phyloP scores from a whole-genome alignment of 2,113 vertebrate genomes.

The Xenus cinereus region DNA sequence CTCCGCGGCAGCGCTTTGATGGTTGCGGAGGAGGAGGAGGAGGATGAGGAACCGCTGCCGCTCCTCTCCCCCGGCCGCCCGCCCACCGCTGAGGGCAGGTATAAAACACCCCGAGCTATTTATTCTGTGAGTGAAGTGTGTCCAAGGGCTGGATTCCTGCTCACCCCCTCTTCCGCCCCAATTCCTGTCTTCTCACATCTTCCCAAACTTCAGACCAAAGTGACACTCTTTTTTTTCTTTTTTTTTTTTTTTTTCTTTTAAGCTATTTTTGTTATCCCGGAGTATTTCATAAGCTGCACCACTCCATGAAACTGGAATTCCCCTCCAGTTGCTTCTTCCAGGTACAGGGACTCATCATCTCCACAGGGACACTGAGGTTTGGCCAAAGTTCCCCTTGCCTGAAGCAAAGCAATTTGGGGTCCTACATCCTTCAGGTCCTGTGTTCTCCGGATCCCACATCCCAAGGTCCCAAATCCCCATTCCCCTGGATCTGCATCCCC shows the following conservation, averaged over 20 bases:
- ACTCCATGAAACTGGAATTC: not conserved
- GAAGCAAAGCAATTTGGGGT: not conserved
- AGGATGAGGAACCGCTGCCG: not conserved
- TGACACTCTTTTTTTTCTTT: not conserved
- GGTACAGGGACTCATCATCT: fast-evolving
- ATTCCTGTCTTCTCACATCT: not conserved
- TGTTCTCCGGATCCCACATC: not conserved
- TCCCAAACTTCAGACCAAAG: not conserved
- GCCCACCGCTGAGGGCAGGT: not conserved
- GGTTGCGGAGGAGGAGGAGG: not conserved
- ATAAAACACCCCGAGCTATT: not conserved
- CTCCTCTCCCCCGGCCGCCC: not conserved
- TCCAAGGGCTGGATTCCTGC: not conserved
- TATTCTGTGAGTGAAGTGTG: not conserved
- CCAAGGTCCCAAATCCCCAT: not conserved
- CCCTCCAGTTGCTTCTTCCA: not conserved
- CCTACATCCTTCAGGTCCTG: too few relatives aligned
- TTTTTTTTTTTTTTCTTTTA: not conserved
- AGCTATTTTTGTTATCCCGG: not conserved
- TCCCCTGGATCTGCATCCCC: not conserved
- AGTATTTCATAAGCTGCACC: not conserved
- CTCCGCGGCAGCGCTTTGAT: fast-evolving
- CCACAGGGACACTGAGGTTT: not conserved
- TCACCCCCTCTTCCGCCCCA: not conserved
- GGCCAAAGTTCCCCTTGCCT: not conserved